These are phyloP conservation scores for Erpornis zantholeuca DNA, from an alignment of 2,113 vertebrate genomes.

Conservation along the genomic window DNA sequence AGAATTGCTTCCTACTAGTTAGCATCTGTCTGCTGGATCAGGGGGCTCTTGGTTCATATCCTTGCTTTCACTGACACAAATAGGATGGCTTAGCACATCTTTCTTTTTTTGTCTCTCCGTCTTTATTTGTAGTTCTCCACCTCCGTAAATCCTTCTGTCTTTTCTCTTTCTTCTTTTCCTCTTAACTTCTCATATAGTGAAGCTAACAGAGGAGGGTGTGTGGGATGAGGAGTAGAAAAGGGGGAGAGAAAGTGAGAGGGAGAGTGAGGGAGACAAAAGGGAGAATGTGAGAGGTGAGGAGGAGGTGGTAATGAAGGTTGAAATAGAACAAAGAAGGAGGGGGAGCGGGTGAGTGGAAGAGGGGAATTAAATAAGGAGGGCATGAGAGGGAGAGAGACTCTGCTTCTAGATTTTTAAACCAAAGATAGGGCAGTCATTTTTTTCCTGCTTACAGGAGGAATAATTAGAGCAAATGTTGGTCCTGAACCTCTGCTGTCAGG, in stretches of 20 bases:
- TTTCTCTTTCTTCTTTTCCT: constrained; percentile 49
- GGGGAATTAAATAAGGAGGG: constrained; percentile 16
- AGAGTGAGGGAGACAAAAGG: constrained; percentile 52
- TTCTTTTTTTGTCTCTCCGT: constrained; percentile 31
- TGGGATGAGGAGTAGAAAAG: constrained; percentile 52
- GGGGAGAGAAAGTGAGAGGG: constrained; percentile 4
- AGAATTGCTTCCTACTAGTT: constrained; percentile 29
- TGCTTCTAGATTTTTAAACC: neutral
- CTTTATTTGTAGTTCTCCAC: constrained; percentile 47
- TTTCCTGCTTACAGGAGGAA: neutral
- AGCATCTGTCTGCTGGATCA: constrained; percentile 39
- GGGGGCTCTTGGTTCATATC: constrained; percentile 20
- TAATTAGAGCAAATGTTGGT: constrained; percentile 18
- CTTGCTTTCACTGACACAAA: constrained; percentile 34
- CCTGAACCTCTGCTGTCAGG: neutral
- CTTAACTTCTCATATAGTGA: constrained; percentile 9
- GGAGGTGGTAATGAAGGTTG: constrained; percentile 53
- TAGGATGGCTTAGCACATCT: constrained; percentile 45
- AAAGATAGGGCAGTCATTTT: neutral
- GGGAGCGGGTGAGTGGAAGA: neutral
- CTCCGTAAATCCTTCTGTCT: constrained; percentile 50
- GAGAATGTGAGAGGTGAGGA: constrained; percentile 48
- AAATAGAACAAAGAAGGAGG: constrained; percentile 60
- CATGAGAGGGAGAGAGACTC: neutral
- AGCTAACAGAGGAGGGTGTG: constrained; percentile 51